phyloP scores from a whole-genome alignment of 2,888 invertebrate species.

The Macaria notata region DNA sequence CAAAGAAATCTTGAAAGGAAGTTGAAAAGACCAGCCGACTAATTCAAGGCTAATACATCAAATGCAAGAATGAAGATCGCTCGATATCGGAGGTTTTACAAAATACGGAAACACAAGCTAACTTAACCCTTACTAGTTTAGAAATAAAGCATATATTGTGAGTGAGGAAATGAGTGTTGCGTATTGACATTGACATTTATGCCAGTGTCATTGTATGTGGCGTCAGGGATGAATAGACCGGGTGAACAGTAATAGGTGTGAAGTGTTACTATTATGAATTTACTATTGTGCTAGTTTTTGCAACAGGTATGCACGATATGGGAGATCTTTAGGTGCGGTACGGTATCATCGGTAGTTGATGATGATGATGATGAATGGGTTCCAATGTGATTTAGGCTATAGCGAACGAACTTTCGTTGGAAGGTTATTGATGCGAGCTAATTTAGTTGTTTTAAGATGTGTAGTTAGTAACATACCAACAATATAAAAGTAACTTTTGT shows the following conservation, averaged over 20 bases:
- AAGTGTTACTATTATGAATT: slow-evolving; percentile 46
- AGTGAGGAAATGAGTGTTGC: too few relatives aligned
- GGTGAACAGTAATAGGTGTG: slow-evolving; percentile 52
- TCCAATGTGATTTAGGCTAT: too few relatives aligned
- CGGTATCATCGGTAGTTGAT: too few relatives aligned
- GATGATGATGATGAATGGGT: too few relatives aligned
- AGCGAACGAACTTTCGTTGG: too few relatives aligned
- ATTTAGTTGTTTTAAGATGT: too few relatives aligned
- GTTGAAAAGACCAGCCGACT: slow-evolving; percentile 68
- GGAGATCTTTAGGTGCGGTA: slow-evolving; percentile 18
- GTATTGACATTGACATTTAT: slow-evolving; percentile 78
- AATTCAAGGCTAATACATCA: slow-evolving; percentile 80
- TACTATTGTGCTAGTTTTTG: slow-evolving; percentile 63
- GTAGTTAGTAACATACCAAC: too few relatives aligned
- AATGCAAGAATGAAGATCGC: slow-evolving; percentile 60
- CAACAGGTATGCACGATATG: slow-evolving; percentile 60
- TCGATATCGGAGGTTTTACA: slow-evolving; percentile 55
- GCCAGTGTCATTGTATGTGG: slow-evolving; percentile 74
- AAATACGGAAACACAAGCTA: too few relatives aligned
- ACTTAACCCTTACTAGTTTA: too few relatives aligned
- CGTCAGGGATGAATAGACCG: slow-evolving; percentile 72
- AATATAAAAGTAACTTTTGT: too few relatives aligned
- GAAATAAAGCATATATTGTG: too few relatives aligned
- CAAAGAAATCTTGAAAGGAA: slow-evolving; percentile 63
- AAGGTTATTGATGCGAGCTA: too few relatives aligned